Base-by-base conservation (phyloP, 1,140 invertebrate genomes). In the Hyles euphorbiae region DNA sequence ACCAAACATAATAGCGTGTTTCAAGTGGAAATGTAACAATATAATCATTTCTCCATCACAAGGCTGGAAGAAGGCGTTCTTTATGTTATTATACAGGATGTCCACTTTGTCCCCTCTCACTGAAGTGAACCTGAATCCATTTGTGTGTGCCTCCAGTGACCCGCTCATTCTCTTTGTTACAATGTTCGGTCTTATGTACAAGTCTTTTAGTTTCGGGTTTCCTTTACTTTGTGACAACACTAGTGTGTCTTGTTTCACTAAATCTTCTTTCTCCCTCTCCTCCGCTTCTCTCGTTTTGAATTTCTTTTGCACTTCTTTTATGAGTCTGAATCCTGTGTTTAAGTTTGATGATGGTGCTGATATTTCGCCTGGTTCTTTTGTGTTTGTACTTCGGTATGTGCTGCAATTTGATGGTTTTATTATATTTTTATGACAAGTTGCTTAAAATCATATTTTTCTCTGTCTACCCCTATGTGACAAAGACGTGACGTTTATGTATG, bases 11-110 rank as follows among this genome's bases (percentile, higher is more conserved):
- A 99, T 99, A 34, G 98, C 97, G 88, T 99, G 96, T 90, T 98
- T 99, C 34, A 99, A 91, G 91, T 99, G 97, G 82, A 99, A 99
- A 92, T 99, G 99, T 50, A 99, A 90, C 5, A 99, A 88, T 80
- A 99, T 99, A 55, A 99, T 99, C 98, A 99, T 99, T 91, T 99
- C 99, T 60, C 97, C 96, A 89, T 99, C 98, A 87, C 98, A 99
- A 0, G 99, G 98, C 91, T 99, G 98, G 89, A 99, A 99, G 90
- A 99, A 99, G 5, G 99, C 98, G 87, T 99, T 98, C 82, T 99
- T 99, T 65, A 99, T 99, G 86, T 99, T 99, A 90, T 99, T 99
- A 80, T 99, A 99, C 12, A 99, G 90, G 72, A 99, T 99, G 79
- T 99, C 99, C 1, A 99, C 98, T 92, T 99, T 99, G 77, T 99